Conservation (phyloP, 2,888 invertebrate genomes). For the Galeopsomyia nigrocyanea region DNA sequence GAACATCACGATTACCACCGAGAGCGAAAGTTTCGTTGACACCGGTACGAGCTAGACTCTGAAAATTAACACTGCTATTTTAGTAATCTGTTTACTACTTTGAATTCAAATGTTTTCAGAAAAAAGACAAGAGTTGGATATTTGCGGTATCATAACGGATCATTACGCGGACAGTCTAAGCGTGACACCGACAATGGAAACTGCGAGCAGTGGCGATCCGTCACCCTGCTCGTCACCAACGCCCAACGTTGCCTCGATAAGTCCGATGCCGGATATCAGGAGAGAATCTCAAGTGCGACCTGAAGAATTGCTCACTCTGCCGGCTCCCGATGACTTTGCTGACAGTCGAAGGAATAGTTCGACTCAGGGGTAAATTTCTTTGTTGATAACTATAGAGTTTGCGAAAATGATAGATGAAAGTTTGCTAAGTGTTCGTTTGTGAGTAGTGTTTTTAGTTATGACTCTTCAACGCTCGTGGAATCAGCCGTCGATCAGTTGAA, state of each 20-base stretch:
- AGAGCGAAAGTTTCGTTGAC: constrained; percentile 30
- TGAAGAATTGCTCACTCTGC: constrained; percentile 75
- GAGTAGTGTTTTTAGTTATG: constrained; percentile 58
- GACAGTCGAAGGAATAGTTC: constrained; percentile 77
- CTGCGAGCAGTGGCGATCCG: constrained; percentile 66
- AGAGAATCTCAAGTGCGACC: constrained; percentile 72
- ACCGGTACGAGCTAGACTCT: too few species aligned
- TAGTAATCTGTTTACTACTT: not conserved
- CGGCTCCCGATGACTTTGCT: constrained; percentile 86
- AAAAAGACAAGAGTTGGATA: constrained; percentile 54
- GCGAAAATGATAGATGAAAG: not conserved
- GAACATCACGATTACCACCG: constrained; percentile 56
- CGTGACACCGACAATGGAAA: constrained; percentile 64
- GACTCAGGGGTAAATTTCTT: constrained; percentile 55
- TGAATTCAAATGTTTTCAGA: constrained; percentile 42
- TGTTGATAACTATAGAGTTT: not conserved
- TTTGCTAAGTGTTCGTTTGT: constrained; percentile 1
- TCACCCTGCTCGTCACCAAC: constrained; percentile 72
- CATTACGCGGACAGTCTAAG: constrained; percentile 54
- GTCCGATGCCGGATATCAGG: constrained; percentile 77
- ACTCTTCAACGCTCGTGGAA: constrained; percentile 45
- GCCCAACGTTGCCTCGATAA: constrained; percentile 74
- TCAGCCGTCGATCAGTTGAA: constrained; percentile 47
- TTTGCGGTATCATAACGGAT: constrained; percentile 52
- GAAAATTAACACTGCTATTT: too few species aligned